These are phyloP conservation scores for Dicyrtoma fusca DNA, from an alignment of 2,888 invertebrate genomes.

Conservation along the genomic window DNA sequence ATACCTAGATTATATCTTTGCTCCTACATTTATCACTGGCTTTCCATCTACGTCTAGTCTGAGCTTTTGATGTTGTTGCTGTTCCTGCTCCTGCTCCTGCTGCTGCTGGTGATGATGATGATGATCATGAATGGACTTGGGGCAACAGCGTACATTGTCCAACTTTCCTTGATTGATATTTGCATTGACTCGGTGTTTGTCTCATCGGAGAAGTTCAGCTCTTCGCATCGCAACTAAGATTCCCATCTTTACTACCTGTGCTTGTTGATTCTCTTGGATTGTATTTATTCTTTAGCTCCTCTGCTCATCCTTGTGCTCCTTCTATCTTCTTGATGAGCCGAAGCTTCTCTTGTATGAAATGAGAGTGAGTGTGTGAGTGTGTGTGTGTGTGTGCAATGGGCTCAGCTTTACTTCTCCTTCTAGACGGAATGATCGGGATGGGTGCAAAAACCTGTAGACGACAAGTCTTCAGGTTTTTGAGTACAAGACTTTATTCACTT, in stretches of 20 bases:
- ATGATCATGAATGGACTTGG: slow-evolving; percentile 32
- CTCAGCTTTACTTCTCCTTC: slow-evolving; percentile 9
- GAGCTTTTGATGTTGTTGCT: no score
- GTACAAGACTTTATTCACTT: slow-evolving; percentile 15
- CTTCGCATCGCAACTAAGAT: not conserved
- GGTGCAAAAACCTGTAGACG: slow-evolving; percentile 49
- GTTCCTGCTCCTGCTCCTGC: slow-evolving; percentile 2
- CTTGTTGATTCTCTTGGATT: not conserved
- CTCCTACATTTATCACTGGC: not conserved
- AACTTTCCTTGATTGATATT: slow-evolving; percentile 19
- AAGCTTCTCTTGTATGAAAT: no score
- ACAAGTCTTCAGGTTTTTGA: slow-evolving; percentile 40
- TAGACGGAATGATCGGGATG: slow-evolving; percentile 25
- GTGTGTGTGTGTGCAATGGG: not conserved
- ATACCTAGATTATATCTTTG: not conserved
- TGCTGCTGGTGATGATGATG: slow-evolving; percentile 22
- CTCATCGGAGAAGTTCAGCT: not conserved
- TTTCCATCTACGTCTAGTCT: not conserved
- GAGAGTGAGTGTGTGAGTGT: no score
- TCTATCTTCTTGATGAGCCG: no score
- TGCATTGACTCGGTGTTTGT: not conserved
- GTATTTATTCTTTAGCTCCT: no score
- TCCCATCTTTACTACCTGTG: no score
- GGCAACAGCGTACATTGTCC: slow-evolving; percentile 34
- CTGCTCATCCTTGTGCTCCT: not conserved